Evolutionary conservation across 2,113 vertebrate genomes (phyloP), one percentile per base, ranked within the genome.

Genomic region (Neogale vison): DNA sequence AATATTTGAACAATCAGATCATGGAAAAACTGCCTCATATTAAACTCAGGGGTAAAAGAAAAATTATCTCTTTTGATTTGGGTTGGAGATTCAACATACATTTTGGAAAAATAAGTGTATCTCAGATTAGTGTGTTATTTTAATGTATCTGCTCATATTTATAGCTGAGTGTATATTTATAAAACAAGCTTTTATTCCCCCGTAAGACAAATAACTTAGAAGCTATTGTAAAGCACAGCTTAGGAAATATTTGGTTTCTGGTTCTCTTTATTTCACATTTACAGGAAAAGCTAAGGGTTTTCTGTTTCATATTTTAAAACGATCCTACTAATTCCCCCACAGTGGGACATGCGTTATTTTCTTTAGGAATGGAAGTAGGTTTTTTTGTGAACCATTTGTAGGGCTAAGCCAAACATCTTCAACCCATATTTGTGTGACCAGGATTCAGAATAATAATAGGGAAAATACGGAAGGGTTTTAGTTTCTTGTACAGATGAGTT

Each of bases 11-110:
- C 9, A n/a, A 61, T 90, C 39, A 13, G 36, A 24, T 95, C 42
- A 57, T 84, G 61, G 76, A 88, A 72, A 93, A 71, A 52, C 67
- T 85, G 26, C 24, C 67, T 77, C n/a, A 20, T 61, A 15, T 24
- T 76, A 52, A 92, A 81, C 7, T 55, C 21, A 4, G 15, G 26
- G 4, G 10, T 31, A 47, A 76, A 88, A 15, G 61, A 55, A 63
- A 39, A 55, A n/a, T 77, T 86, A 95, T 76, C 7, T 72, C 59
- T 96, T 92, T 74, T 83, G 21, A 81, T 92, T 83, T 95, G 69
- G 42, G 3, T 21, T 77, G 86, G 45, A 82, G 17, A 86, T 67
- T 88, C 14, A 90, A 36, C 4, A 88, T 39, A 45, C 6, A 59
- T 39, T 80, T 88, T 88, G 39, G 71, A 82, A 92, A 93, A 92